Conservation (phyloP, 1,140 invertebrate species). For the Octopus sinensis region DNA sequence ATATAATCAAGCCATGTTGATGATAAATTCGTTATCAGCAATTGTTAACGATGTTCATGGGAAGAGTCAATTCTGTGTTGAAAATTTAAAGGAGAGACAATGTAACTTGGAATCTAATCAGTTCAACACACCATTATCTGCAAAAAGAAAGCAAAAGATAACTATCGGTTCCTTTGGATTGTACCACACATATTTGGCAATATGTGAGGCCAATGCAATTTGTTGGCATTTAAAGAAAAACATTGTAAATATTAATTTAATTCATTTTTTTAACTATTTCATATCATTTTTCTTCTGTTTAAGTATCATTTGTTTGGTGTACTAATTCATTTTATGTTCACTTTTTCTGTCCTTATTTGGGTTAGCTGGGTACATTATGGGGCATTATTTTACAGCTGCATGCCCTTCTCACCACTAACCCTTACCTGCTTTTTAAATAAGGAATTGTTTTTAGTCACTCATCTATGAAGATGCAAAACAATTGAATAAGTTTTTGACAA, state of each 20-base stretch:
- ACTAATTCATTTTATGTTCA: not conserved
- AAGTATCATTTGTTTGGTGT: not conserved
- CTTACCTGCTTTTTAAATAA: too few relatives aligned
- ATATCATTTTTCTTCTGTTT: not conserved
- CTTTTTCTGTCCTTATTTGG: not conserved
- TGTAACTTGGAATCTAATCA: not conserved
- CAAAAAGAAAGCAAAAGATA: not conserved
- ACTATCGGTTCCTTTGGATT: not conserved
- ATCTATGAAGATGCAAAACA: too few relatives aligned
- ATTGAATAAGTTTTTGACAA: too few relatives aligned
- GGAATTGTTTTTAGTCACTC: too few relatives aligned
- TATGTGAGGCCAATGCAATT: conserved; percentile 2
- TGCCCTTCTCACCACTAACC: too few relatives aligned
- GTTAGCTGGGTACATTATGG: not conserved
- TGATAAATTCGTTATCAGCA: not conserved
- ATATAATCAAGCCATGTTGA: not conserved
- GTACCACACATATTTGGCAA: not conserved
- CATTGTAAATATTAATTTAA: not conserved
- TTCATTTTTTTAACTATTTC: not conserved
- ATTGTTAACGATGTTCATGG: not conserved
- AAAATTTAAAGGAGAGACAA: not conserved
- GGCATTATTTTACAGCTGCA: not conserved
- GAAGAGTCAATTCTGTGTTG: not conserved
- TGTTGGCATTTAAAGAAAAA: conserved; percentile 4
- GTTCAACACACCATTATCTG: not conserved